phyloP scores from a whole-genome alignment of 1,140 invertebrate species.

The Micrasema longulum region DNA sequence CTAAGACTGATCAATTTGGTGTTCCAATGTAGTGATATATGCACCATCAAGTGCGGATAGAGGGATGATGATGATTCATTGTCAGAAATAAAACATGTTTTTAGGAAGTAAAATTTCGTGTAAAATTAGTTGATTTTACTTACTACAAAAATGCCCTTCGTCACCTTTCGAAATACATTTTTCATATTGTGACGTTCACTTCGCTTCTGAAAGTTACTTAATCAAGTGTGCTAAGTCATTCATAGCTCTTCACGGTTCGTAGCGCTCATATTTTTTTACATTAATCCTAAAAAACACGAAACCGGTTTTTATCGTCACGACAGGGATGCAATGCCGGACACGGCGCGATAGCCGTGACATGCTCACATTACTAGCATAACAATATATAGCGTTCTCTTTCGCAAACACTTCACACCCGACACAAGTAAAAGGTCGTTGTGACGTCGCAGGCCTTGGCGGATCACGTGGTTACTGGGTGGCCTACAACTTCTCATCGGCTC shows the following conservation, averaged over 20 bases:
- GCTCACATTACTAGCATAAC: neutral
- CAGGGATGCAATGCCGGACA: slow-evolving; percentile 18
- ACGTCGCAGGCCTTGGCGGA: slow-evolving; percentile 33
- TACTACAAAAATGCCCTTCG: too few relatives aligned
- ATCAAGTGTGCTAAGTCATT: slow-evolving; percentile 16
- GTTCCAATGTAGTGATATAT: too few relatives aligned
- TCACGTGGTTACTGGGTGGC: slow-evolving; percentile 25
- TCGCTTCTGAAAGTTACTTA: too few relatives aligned
- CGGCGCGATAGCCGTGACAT: slow-evolving; percentile 13
- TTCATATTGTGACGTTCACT: too few relatives aligned
- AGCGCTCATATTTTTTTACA: slow-evolving; percentile 1
- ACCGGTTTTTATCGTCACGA: slow-evolving; percentile 35
- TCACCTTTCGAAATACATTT: too few relatives aligned
- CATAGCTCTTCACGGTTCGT: slow-evolving; percentile 32
- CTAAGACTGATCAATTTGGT: too few relatives aligned
- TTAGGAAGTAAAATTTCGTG: too few relatives aligned
- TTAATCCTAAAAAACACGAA: slow-evolving; percentile 11
- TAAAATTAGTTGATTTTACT: too few relatives aligned
- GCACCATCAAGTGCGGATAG: too few relatives aligned
- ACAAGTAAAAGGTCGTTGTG: slow-evolving; percentile 24
- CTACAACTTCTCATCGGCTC: slow-evolving; percentile 17
- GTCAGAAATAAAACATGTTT: too few relatives aligned
- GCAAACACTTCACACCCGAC: slow-evolving; percentile 2
- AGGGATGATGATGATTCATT: too few relatives aligned
- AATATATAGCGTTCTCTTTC: slow-evolving; percentile 18